These are phyloP conservation scores for Pararge aegeria DNA, from an alignment of 1,140 invertebrate genomes.

Conservation along the genomic window DNA sequence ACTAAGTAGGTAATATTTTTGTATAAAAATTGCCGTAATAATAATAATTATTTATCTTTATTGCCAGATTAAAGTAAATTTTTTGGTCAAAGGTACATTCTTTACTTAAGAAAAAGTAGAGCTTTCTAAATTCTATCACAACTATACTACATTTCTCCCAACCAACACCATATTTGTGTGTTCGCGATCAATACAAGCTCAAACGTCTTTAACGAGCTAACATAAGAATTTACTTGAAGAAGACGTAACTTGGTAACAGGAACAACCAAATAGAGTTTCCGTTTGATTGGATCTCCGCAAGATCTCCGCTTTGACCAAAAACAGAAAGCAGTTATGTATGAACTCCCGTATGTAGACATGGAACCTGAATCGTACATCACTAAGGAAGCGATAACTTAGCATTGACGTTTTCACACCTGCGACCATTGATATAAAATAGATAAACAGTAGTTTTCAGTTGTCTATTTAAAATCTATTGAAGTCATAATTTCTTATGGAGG, in stretches of 20 bases:
- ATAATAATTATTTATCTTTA: too few relatives aligned
- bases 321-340: constrained; percentile 3
- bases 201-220: background rate
- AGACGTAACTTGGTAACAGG: background rate
- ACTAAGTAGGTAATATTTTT: too few relatives aligned
- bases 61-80: too few relatives aligned
- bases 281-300: background rate
- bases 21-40: too few relatives aligned
- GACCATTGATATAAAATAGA: background rate
- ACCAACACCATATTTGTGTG: background rate
- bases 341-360: constrained; percentile 5
- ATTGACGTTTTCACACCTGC: background rate
- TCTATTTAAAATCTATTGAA: too few relatives aligned
- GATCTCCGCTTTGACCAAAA: constrained; percentile 6
- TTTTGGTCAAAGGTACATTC: too few relatives aligned
- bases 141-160: background rate
- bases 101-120: too few relatives aligned
- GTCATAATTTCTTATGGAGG: too few relatives aligned
- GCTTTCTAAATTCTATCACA: too few relatives aligned
- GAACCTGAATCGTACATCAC: background rate
- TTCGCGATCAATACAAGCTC: background rate
- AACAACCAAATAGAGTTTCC: background rate
- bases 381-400: background rate
- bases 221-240: background rate
- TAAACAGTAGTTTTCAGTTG: background rate